Percentiles rank a stretch among this genome's conserved stretches.
These are phyloP conservation scores for Australoheros facetus DNA, from an alignment of 2,797 vertebrate genomes.

Conservation along the genomic window DNA sequence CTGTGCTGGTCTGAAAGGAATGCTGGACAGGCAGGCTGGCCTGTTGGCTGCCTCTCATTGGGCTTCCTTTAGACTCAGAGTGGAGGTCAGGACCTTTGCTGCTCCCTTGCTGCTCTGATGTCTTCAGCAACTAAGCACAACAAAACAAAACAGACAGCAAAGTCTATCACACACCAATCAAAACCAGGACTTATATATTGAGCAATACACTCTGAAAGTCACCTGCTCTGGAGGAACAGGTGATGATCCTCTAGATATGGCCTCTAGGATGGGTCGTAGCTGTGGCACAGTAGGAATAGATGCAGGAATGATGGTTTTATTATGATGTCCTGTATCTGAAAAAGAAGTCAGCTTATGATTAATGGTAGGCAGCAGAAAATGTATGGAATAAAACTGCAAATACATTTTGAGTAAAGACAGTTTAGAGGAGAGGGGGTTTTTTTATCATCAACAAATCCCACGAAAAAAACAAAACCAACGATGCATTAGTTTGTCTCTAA, in stretches of 20 bases:
- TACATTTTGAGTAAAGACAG: neutral
- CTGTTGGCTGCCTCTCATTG: conserved; percentile 79
- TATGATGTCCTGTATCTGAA: conserved; percentile 86
- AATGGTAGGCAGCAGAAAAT: neutral
- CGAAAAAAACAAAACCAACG: neutral
- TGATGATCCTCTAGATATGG: conserved; percentile 89
- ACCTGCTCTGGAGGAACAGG: conserved; percentile 91
- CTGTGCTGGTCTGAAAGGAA: conserved; percentile 34
- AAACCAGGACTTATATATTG: neutral
- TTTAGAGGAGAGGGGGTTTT: neutral
- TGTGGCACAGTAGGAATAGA: conserved; percentile 91
- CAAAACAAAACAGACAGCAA: conserved; percentile 8
- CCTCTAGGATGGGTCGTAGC: conserved; percentile 85
- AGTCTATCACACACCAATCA: conserved; percentile 15
- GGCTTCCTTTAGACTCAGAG: conserved; percentile 77
- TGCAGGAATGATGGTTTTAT: conserved; percentile 85
- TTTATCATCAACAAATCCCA: neutral
- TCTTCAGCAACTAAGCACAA: conserved; percentile 63
- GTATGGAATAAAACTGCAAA: neutral
- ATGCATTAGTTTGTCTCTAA: neutral
- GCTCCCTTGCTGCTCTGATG: conserved; percentile 78
- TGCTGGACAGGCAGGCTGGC: conserved; percentile 62
- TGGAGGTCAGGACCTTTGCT: conserved; percentile 81
- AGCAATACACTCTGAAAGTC: conserved; percentile 15
- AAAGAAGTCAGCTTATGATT: conserved; percentile 25